Evolutionary conservation across 2,113 vertebrate genomes (phyloP).

Genomic region (Mesitornis unicolor): DNA sequence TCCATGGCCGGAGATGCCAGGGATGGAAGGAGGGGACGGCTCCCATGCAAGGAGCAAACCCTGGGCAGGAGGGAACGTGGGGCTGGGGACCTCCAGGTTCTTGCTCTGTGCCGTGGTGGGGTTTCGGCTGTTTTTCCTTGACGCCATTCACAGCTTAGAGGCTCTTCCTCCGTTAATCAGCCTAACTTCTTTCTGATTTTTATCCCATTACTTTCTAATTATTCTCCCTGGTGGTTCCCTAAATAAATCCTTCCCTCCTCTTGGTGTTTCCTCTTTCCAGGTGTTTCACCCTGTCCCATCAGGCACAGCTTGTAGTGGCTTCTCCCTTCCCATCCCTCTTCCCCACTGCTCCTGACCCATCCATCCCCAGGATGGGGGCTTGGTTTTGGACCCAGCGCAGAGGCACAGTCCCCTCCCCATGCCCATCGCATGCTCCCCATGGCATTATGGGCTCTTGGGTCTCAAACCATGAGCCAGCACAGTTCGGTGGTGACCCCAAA

Average conservation of each 20-base stretch:
- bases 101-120: no score
- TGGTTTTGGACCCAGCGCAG: accelerated
- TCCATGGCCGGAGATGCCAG: background rate
- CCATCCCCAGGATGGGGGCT: background rate
- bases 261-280: background rate
- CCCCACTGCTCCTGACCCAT: accelerated
- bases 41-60: accelerated
- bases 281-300: background rate
- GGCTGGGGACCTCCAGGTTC: background rate
- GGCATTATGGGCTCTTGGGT: accelerated
- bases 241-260: background rate
- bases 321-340: background rate
- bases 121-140: background rate
- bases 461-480: background rate
- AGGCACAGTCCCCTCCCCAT: background rate
- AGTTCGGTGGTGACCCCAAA: no score
- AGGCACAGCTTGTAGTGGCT: background rate
- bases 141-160: background rate
- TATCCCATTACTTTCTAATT: slow-evolving; percentile 9
- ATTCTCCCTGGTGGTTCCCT: background rate
- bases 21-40: background rate
- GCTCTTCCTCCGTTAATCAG: background rate
- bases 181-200: slow-evolving; percentile 1
- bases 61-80: accelerated
- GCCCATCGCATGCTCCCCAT: accelerated